Conservation (phyloP, 2,797 vertebrate genomes). For the Cephalopachus bancanus region DNA sequence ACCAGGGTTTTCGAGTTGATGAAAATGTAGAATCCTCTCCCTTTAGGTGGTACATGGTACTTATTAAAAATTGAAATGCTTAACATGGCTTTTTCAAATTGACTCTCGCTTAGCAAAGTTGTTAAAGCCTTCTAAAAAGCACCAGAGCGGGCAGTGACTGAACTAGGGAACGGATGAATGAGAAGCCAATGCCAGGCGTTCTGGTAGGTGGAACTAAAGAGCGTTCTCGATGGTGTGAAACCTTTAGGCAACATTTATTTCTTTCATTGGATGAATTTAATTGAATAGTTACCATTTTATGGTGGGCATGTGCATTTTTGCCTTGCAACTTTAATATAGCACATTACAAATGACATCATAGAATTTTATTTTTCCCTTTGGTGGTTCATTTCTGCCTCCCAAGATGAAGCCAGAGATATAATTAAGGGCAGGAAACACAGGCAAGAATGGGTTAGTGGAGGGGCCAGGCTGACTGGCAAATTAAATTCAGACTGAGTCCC, state of each 20-base stretch:
- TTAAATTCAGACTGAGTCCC: constrained; percentile 75
- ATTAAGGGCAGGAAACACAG: constrained; percentile 45
- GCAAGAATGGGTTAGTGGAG: constrained; percentile 83
- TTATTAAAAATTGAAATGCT: constrained; percentile 50
- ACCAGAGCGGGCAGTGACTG: neutral
- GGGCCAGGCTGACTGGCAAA: constrained; percentile 77
- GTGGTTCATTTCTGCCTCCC: constrained; percentile 68
- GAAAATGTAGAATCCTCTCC: constrained; percentile 11
- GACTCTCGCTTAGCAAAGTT: constrained; percentile 43
- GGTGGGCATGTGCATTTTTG: neutral
- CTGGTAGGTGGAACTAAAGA: constrained; percentile 66
- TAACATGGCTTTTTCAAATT: constrained; percentile 57
- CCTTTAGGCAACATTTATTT: constrained; percentile 73
- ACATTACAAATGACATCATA: constrained; percentile 64
- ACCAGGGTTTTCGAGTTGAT: constrained; percentile 1
- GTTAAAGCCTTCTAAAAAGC: constrained; percentile 58
- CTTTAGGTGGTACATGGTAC: constrained; percentile 6
- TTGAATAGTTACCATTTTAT: constrained; percentile 70
- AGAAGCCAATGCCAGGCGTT: constrained; percentile 40
- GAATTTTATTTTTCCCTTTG: constrained; percentile 71
- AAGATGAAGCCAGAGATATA: constrained; percentile 53
- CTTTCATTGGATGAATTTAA: constrained; percentile 72
- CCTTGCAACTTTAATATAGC: constrained; percentile 62
- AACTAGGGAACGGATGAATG: neutral
- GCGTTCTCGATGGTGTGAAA: constrained; percentile 66